Evolutionary conservation across 2,888 invertebrate species (phyloP), one percentile per base, ranked within the genome.

Genomic region (Pristionchus exspectatus): DNA sequence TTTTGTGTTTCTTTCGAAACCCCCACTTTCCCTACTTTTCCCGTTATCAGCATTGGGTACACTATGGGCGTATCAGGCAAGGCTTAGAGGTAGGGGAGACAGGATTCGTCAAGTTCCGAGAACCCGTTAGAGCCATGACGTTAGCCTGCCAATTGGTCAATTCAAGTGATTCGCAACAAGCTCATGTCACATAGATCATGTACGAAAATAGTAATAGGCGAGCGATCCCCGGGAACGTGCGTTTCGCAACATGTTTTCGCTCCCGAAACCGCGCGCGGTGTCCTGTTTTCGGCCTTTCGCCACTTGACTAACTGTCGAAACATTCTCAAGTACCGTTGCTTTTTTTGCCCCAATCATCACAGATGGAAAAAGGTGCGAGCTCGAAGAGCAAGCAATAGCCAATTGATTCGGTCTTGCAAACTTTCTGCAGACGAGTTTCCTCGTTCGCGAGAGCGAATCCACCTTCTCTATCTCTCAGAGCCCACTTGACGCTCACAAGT

Each of bases 251-350:
- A 4, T 72, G 72, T 72, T 72, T 72, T 72, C 33, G 30, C 3
- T 63, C 63, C n/a, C 63, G 63, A 59, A 59, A 59, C 59, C 59
- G 18, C 18, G 63, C 63, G 63, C 63, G 63, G 24, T n/a, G 38
- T 81, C 81, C 81, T 54, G 50, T 81, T 50, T 54, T 54, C 14
- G 27, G 44, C 44, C 44, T 50, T 50, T 50, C 27, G 10, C 27
- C 50, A 54, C 81, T 81, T 81, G 81, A 50, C n/a, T 27, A 38
- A 38, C 38, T 81, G 81, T 54, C 24, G 81, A n/a, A 81, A 81
- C 81, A 81, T 44, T 81, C 77, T 77, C 81, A 81, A 81, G 81
- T 81, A 81, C 50, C 81, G 81, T 44, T 50, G 44, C 44, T 50
- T 81, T 81, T n/a, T 81, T 72, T 50, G 81, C 81, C 24, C 38